phyloP scores from a whole-genome alignment of 2,113 vertebrate species.

The Toxotes jaculatrix region DNA sequence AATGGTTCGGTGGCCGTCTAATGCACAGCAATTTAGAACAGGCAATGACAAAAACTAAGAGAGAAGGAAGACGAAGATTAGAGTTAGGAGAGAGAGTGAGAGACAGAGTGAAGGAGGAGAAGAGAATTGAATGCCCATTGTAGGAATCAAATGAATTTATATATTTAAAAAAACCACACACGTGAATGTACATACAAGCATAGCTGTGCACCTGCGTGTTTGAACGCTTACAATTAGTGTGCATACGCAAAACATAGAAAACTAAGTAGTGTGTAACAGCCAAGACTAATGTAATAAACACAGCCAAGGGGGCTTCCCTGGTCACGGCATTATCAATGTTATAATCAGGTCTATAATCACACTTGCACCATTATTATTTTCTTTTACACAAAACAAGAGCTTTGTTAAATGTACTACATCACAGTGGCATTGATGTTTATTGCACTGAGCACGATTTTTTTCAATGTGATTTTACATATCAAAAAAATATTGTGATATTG shows the following conservation, averaged over 20 bases:
- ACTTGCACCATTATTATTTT: background rate
- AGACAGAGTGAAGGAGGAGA: background rate
- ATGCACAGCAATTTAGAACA: conserved; percentile 11
- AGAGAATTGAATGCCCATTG: background rate
- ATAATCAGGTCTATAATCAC: background rate
- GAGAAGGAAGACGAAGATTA: conserved; percentile 12
- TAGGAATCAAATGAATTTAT: background rate
- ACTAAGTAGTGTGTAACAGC: background rate
- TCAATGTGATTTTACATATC: no score
- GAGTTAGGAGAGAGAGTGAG: background rate
- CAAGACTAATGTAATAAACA: background rate
- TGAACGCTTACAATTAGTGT: background rate
- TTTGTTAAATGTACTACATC: background rate
- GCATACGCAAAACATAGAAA: background rate
- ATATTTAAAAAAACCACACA: background rate
- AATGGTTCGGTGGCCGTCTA: conserved; percentile 16
- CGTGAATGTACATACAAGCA: background rate
- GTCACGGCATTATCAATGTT: background rate
- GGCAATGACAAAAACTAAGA: conserved; percentile 31
- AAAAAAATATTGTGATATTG: no score
- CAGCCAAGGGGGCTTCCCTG: background rate
- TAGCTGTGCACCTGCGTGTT: no score
- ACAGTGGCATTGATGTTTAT: background rate
- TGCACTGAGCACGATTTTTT: background rate
- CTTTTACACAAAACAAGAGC: background rate